Evolutionary conservation across 2,113 vertebrate genomes (phyloP).

Genomic region (Orthonyx spaldingii): DNA sequence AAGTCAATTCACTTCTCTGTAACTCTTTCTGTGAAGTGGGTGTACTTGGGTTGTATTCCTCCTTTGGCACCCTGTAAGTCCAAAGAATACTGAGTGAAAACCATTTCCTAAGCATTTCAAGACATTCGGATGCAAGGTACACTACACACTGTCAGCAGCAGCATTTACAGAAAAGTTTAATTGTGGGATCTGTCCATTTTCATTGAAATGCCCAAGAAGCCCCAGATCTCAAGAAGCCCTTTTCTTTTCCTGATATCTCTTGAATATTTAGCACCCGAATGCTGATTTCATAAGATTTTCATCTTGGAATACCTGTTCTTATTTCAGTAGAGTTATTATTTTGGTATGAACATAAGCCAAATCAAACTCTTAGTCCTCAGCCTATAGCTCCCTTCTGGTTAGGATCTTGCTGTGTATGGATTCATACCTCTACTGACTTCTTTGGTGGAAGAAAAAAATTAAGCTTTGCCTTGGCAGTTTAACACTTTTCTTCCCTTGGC

Average conservation of each 20-base stretch:
- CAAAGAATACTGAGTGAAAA: not conserved
- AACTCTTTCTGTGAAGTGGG: not conserved
- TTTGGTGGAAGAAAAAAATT: not conserved
- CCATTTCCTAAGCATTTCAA: not conserved
- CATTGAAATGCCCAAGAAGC: not conserved
- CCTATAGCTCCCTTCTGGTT: not conserved
- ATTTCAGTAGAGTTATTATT: not conserved
- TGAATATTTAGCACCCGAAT: not conserved
- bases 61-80: not conserved
- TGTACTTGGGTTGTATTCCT: not conserved
- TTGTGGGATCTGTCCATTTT: not conserved
- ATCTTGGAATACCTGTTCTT: not conserved
- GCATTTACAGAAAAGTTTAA: not conserved
- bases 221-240: not conserved
- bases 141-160: not conserved
- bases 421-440: not conserved
- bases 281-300: not conserved
- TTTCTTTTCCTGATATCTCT: not conserved
- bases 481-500: not conserved
- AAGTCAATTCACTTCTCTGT: constrained; percentile 8
- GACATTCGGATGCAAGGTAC: not conserved
- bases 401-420: not conserved
- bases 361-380: not conserved
- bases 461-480: not conserved
- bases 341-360: not conserved